Conservation (phyloP, 2,888 invertebrate genomes). For the Drosophila parthenogenetica region DNA sequence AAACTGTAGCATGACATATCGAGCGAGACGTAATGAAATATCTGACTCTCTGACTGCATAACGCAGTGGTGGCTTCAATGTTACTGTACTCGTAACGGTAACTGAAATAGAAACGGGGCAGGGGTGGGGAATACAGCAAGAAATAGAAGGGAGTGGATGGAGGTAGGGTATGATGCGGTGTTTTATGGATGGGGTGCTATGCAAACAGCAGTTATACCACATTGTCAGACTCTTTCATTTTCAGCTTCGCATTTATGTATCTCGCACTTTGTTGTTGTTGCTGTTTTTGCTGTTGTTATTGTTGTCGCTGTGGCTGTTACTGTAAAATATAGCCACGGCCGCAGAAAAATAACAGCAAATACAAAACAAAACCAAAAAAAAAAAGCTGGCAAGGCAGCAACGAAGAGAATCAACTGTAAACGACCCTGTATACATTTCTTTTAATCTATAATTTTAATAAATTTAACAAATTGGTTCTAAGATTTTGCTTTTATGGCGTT, state of each 20-base stretch:
- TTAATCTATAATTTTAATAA: too few relatives aligned
- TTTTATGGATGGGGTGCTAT: conserved; percentile 17
- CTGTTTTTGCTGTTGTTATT: neutral
- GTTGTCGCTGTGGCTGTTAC: conserved; percentile 47
- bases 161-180: neutral
- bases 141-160: neutral
- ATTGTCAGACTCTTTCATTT: conserved; percentile 80
- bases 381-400: too few relatives aligned
- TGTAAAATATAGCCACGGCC: conserved; percentile 77
- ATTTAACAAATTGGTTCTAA: too few relatives aligned
- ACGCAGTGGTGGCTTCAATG: conserved; percentile 51
- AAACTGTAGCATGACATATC: conserved; percentile 66
- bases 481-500: too few relatives aligned
- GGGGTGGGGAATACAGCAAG: neutral
- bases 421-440: neutral
- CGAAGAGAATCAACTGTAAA: neutral
- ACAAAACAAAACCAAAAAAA: conserved; percentile 28
- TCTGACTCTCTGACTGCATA: conserved; percentile 72
- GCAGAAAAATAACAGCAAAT: conserved; percentile 73
- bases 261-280: conserved; percentile 29
- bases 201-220: conserved; percentile 63
- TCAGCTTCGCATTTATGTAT: conserved; percentile 73
- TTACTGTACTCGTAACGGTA: conserved; percentile 47
- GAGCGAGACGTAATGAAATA: conserved; percentile 78
- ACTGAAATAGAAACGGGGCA: conserved; percentile 48